Percentiles rank a stretch among this genome's conserved stretches.
Evolutionary conservation across 2,888 invertebrate genomes (phyloP).

Genomic region (Rugalucina vietnamica): DNA sequence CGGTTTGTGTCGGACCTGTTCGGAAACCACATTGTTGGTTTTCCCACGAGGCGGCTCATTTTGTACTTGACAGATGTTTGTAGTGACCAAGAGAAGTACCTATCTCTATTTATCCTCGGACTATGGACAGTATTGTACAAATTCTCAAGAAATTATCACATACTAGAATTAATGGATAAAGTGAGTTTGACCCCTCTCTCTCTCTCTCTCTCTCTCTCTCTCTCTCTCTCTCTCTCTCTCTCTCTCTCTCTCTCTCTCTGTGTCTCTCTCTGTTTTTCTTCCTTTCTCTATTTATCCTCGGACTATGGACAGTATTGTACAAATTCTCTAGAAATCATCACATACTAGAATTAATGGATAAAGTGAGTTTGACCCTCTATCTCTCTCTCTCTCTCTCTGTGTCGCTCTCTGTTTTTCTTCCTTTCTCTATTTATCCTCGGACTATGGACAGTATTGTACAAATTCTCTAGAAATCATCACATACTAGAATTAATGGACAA

Average conservation of each 20-base stretch:
- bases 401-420: no score
- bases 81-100: neutral
- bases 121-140: neutral
- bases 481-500: neutral
- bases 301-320: neutral
- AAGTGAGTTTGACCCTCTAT: neutral
- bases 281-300: neutral
- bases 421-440: neutral
- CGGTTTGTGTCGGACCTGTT: no score
- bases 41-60: no score
- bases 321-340: conserved; percentile 1
- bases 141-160: neutral
- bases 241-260: no score
- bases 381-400: no score
- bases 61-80: neutral
- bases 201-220: no score
- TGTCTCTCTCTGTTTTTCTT: no score
- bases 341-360: neutral
- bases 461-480: neutral
- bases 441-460: neutral
- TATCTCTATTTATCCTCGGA: neutral
- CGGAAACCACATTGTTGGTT: no score
- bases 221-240: no score
- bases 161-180: neutral
- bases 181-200: neutral